phyloP scores from a whole-genome alignment of 1,140 invertebrate species.

The Halyomorpha halys region DNA sequence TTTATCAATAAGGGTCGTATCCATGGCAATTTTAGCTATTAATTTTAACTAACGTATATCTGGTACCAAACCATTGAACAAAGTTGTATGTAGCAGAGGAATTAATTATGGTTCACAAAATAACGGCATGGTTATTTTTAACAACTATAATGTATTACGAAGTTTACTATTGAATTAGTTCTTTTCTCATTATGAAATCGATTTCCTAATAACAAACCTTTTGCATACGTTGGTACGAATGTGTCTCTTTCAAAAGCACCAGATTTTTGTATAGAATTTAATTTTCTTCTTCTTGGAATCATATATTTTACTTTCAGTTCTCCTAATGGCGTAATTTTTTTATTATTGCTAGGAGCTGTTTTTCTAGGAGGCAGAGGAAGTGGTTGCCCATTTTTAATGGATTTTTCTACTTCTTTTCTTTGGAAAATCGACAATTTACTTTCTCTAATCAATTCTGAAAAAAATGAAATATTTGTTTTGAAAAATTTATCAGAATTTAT shows the following conservation, averaged over 20 bases:
- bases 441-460: constrained; percentile 40
- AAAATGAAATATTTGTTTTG: constrained; percentile 19
- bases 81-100: too few species aligned
- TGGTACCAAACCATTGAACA: too few species aligned
- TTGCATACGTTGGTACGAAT: constrained; percentile 31
- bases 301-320: constrained; percentile 10
- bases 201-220: constrained; percentile 6
- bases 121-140: too few species aligned
- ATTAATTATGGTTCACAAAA: too few species aligned
- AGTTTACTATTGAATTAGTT: not conserved
- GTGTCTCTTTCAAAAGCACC: constrained; percentile 39
- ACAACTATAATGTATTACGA: too few species aligned
- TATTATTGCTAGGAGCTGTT: not conserved
- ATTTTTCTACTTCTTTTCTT: constrained; percentile 36
- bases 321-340: constrained; percentile 23
- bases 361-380: constrained; percentile 32
- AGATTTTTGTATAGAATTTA: constrained; percentile 32
- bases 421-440: constrained; percentile 40
- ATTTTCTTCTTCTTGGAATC: constrained; percentile 33
- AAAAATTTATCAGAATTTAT: not conserved
- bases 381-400: constrained; percentile 37
- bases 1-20: too few species aligned
- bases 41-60: too few species aligned
- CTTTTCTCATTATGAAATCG: not conserved
- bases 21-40: too few species aligned